Conservation (phyloP, 1,140 invertebrate species). For the Artemia franciscana region DNA sequence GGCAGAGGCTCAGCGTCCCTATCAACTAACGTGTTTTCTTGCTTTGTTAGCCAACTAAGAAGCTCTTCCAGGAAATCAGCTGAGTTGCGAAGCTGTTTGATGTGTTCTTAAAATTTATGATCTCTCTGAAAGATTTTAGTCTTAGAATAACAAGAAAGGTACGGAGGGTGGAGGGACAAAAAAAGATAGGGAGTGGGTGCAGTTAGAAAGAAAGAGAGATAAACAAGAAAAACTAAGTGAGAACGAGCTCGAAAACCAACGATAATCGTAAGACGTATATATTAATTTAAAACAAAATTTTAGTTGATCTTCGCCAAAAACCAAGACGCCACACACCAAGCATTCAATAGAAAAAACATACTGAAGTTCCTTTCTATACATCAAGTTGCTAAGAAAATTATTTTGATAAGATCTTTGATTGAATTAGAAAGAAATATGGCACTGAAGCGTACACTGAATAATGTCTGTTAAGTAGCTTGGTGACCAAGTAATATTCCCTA, state of each 20-base stretch:
- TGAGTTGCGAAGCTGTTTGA: slow-evolving; percentile 28
- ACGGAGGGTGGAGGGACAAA: background rate
- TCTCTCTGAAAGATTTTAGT: slow-evolving; percentile 57
- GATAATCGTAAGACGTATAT: background rate
- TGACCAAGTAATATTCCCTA: too few relatives aligned
- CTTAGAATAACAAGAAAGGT: too few relatives aligned
- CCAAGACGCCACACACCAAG: too few relatives aligned
- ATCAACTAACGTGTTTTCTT: slow-evolving; percentile 58
- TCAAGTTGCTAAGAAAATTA: too few relatives aligned
- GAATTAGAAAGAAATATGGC: too few relatives aligned
- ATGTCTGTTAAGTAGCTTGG: too few relatives aligned
- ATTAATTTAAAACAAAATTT: background rate
- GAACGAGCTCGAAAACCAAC: background rate
- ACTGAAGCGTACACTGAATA: too few relatives aligned
- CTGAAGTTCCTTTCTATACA: too few relatives aligned
- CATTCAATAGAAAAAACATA: too few relatives aligned
- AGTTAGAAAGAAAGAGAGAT: too few relatives aligned
- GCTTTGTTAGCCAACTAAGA: slow-evolving; percentile 66
- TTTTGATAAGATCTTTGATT: too few relatives aligned
- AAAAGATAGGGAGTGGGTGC: background rate
- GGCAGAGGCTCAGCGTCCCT: slow-evolving; percentile 67
- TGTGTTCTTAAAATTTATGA: slow-evolving; percentile 49
- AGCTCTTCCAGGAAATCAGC: slow-evolving; percentile 62
- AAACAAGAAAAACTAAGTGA: slow-evolving; percentile 1
- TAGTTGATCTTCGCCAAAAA: too few relatives aligned